Evolutionary conservation across 2,113 vertebrate genomes (phyloP).

Genomic region (Clinocottus analis): DNA sequence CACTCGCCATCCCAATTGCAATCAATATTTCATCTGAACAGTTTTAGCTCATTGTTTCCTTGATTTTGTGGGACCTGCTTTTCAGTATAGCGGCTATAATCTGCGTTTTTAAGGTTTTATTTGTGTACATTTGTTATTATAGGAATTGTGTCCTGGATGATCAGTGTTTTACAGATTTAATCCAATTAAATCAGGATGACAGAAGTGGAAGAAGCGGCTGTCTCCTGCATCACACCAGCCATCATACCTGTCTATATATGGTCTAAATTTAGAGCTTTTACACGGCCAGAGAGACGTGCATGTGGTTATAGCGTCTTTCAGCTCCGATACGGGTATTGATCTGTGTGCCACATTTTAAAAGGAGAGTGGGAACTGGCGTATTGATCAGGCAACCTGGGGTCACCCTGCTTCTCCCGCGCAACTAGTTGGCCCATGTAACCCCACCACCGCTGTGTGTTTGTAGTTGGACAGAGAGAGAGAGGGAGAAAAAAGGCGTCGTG

Average conservation of each 20-base stretch:
- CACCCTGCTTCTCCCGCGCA: constrained; percentile 71
- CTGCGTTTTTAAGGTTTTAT: not conserved
- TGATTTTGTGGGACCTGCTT: not conserved
- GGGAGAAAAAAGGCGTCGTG: constrained; percentile 4
- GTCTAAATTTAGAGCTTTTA: constrained; percentile 72
- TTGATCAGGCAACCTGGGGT: constrained; percentile 83
- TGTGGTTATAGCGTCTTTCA: constrained; percentile 78
- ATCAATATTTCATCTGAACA: constrained; percentile 74
- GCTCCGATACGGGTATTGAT: constrained; percentile 82
- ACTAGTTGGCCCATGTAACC: constrained; percentile 64
- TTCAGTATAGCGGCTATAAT: not conserved
- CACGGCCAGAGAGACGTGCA: constrained; percentile 66
- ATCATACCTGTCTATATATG: constrained; percentile 31
- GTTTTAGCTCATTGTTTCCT: constrained; percentile 51
- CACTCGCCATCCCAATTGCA: constrained; percentile 45
- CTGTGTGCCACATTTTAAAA: constrained; percentile 79
- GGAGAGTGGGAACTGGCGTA: constrained; percentile 80
- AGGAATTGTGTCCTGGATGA: not conserved
- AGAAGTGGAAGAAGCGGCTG: too few relatives aligned
- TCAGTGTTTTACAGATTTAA: not conserved
- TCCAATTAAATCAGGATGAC: not conserved
- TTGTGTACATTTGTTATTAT: not conserved
- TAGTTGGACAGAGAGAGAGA: not conserved
- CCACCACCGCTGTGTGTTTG: constrained; percentile 38
- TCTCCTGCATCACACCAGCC: not conserved